Evolutionary conservation across 2,888 invertebrate species (phyloP), one percentile per base, ranked within the genome.

Genomic region (Monopis laevigella): DNA sequence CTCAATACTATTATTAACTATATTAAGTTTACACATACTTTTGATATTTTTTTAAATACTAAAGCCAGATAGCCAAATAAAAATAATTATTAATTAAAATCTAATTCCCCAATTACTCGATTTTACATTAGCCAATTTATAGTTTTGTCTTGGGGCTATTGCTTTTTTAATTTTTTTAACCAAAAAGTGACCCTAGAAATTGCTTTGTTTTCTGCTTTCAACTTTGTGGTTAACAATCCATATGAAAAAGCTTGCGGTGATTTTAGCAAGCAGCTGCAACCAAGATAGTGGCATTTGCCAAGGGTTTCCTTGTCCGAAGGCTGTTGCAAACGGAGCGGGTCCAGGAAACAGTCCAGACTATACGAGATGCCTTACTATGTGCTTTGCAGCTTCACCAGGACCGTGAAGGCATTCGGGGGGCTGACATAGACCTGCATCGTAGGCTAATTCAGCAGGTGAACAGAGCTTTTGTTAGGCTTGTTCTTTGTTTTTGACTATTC

Each of bases 311-410:
- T 41, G 88, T 90, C 14, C 85, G 96, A 38, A 84, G 94, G 30
- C 80, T 96, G 40, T 85, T 96, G 73, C 84, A 82, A 52, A 93
- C 95, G 0, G 90, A 90, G 53, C 87, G 89, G 52, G 90, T 96
- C 10, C 89, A 90, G 64, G 82, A 83, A 43, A 83, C 93, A 12
- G 91, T 92, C 51, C 86, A 88, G 67, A 92, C 90, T 2, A 90
- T 93, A 50, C 82, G 85, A 59, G 93, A 93, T 59, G 90, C 92
- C 2, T 68, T 92, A 44, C 72, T 88, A 39, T 90, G 90, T 66
- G 90, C 92, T 34, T 70, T 92, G 50, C 86, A 88, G 57, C 78
- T 93, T 56, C 90, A 92, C 50, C 82, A 84, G 45, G 86, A 84
- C 44, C 73, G 77, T 12, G 83, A 77, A 49, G 75, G 77, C 49